Percentiles rank a stretch among this genome's conserved stretches.
Conservation (phyloP, 2,888 invertebrate species). For the Hydrotaea cyrtoneurina region DNA sequence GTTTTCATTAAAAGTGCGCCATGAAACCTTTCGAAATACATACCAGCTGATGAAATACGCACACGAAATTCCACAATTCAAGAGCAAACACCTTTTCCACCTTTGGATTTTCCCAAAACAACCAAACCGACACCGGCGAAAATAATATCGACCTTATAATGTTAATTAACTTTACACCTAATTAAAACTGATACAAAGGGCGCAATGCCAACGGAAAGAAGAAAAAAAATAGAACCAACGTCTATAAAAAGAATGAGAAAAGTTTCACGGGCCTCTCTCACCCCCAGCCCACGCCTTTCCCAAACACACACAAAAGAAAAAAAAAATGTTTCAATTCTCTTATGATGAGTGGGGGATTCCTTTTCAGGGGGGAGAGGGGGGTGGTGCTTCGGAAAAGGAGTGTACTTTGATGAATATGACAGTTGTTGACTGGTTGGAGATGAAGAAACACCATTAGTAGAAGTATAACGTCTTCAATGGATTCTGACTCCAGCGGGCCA, state of each 20-base stretch:
- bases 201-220: not conserved
- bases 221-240: not conserved
- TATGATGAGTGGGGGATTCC: too few species aligned
- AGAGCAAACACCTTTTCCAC: not conserved
- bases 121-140: not conserved
- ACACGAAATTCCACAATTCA: not conserved
- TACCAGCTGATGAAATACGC: not conserved
- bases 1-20: not conserved
- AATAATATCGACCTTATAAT: conserved; percentile 54
- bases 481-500: too few species aligned
- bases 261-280: too few species aligned
- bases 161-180: conserved; percentile 74
- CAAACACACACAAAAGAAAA: too few species aligned
- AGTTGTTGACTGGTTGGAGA: not conserved
- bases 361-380: not conserved
- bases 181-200: conserved; percentile 70
- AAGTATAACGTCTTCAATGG: too few species aligned
- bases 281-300: too few species aligned
- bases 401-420: not conserved
- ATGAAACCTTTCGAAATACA: not conserved
- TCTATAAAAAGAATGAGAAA: too few species aligned
- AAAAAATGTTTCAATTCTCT: too few species aligned
- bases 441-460: too few species aligned
- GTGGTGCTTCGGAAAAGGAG: not conserved
- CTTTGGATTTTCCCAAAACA: not conserved